These are phyloP conservation scores for Naja naja DNA, from an alignment of 2,113 vertebrate species.

Conservation along the genomic window DNA sequence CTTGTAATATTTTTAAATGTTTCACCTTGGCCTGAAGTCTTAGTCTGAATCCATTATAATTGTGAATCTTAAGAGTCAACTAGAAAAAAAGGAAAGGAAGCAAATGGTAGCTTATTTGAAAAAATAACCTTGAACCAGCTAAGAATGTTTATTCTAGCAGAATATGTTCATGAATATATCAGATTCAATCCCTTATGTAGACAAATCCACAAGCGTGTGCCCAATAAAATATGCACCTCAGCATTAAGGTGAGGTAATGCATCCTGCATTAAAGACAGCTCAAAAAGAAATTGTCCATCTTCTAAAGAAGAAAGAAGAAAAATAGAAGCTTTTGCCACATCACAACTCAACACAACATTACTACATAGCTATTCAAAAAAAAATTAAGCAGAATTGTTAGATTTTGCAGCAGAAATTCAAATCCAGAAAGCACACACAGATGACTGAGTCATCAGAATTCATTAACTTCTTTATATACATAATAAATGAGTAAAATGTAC, in stretches of 20 bases:
- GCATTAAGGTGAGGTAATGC: too few species aligned
- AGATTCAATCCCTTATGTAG: background rate
- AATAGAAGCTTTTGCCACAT: background rate
- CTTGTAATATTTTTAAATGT: background rate
- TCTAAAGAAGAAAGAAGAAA: background rate
- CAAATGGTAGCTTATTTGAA: background rate
- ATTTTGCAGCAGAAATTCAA: too few species aligned
- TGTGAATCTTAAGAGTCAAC: background rate
- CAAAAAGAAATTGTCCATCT: background rate
- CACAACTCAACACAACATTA: too few species aligned
- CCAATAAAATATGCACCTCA: too few species aligned
- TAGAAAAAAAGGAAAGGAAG: background rate
- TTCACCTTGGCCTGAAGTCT: background rate
- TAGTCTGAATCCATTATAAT: background rate
- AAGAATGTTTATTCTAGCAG: background rate
- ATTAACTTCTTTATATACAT: too few species aligned
- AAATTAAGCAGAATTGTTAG: background rate
- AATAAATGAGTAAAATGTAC: too few species aligned
- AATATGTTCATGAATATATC: background rate
- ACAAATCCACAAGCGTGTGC: background rate
- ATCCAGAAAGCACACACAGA: too few species aligned
- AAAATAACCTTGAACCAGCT: background rate
- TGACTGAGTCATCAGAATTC: too few species aligned
- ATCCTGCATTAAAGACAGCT: background rate
- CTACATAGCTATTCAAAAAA: too few species aligned